These are phyloP conservation scores for Zaprionus ghesquierei DNA, from an alignment of 1,140 invertebrate genomes.

Conservation along the genomic window DNA sequence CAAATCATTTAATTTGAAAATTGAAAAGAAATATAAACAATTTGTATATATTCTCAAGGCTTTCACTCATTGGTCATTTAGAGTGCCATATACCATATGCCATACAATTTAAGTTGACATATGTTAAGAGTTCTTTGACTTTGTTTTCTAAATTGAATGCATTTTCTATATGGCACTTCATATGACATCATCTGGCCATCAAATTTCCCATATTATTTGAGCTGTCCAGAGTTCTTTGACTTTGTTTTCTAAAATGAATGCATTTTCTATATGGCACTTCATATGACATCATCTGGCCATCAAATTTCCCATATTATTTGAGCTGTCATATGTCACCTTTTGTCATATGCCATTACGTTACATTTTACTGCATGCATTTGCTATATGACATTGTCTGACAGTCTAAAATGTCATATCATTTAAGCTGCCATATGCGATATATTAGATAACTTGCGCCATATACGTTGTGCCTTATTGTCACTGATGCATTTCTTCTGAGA, in stretches of 20 bases:
- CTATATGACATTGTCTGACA: too few relatives aligned
- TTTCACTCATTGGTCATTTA: neutral
- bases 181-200: too few relatives aligned
- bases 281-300: too few relatives aligned
- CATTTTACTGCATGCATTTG: neutral
- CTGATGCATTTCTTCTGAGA: too few relatives aligned
- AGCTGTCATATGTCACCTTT: too few relatives aligned
- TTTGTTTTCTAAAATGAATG: neutral
- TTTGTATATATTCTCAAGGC: too few relatives aligned
- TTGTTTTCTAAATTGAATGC: neutral
- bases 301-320: neutral
- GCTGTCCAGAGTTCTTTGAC: neutral
- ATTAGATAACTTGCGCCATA: neutral
- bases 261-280: neutral
- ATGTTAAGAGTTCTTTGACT: neutral
- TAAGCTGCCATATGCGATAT: neutral
- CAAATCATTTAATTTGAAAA: too few relatives aligned
- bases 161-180: neutral
- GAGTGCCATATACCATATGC: neutral
- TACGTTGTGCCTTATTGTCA: too few relatives aligned
- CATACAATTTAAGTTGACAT: neutral
- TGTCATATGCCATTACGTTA: too few relatives aligned
- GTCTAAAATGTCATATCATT: too few relatives aligned
- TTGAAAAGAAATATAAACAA: too few relatives aligned
- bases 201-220: neutral